Percentiles rank a stretch among this genome's conserved stretches.
phyloP scores from a whole-genome alignment of 2,113 vertebrate genomes.

The Halichoeres trimaculatus region DNA sequence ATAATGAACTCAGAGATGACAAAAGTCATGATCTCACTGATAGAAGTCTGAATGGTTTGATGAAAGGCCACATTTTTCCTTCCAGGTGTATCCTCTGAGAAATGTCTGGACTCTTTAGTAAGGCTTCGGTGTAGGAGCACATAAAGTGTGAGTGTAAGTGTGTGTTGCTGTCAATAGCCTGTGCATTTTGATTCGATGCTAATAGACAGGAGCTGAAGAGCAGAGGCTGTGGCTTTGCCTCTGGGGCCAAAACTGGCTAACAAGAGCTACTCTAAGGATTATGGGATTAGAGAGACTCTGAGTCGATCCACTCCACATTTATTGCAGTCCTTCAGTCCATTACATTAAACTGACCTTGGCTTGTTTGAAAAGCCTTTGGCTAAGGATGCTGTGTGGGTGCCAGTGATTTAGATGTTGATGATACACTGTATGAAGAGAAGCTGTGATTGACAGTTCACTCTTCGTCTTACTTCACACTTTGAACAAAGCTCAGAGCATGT shows the following conservation, averaged over 20 bases:
- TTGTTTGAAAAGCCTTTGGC: conserved; percentile 33
- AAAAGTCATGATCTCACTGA: neutral
- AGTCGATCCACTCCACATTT: conserved; percentile 49
- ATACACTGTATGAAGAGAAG: neutral
- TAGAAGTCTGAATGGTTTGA: neutral
- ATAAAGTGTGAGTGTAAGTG: conserved; percentile 11
- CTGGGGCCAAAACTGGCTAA: conserved; percentile 49
- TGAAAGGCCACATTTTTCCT: neutral
- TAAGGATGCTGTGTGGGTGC: neutral
- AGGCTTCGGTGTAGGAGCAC: neutral
- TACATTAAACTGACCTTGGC: conserved; percentile 28
- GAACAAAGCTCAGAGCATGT: neutral
- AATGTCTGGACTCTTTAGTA: neutral
- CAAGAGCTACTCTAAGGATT: conserved; percentile 72
- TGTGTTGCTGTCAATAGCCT: conserved; percentile 19
- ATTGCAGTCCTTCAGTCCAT: conserved; percentile 46
- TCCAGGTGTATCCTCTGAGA: conserved; percentile 5
- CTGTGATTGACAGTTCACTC: neutral
- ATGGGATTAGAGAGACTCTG: conserved; percentile 71
- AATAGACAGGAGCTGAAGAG: conserved; percentile 48
- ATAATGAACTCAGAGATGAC: conserved; percentile 11
- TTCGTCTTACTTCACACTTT: neutral
- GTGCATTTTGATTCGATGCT: conserved; percentile 39
- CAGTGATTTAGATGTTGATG: conserved; percentile 8
- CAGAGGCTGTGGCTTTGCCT: conserved; percentile 23